Evolutionary conservation across 2,797 vertebrate genomes (phyloP).

Genomic region (Sitta carolinensis): DNA sequence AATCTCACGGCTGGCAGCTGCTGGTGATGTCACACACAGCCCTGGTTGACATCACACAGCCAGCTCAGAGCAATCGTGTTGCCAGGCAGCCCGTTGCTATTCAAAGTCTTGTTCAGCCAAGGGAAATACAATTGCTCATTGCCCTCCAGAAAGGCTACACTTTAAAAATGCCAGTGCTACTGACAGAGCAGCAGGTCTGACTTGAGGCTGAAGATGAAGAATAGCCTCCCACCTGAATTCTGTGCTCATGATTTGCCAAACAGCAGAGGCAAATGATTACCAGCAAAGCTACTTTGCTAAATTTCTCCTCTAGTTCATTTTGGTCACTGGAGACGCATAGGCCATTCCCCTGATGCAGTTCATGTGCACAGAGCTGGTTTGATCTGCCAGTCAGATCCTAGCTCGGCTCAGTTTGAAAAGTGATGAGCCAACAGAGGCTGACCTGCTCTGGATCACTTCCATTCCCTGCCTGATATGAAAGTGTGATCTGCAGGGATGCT

Average conservation of each 20-base stretch:
- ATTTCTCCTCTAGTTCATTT: not conserved
- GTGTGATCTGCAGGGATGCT: not conserved
- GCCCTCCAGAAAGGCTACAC: not conserved
- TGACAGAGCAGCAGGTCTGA: not conserved
- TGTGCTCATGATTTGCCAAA: not conserved
- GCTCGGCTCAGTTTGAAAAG: accelerated
- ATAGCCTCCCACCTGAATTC: not conserved
- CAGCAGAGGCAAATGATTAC: not conserved
- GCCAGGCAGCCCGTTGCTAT: not conserved
- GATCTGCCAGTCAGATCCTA: not conserved
- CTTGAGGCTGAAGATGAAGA: not conserved
- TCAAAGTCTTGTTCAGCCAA: not conserved
- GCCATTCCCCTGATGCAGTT: too few relatives aligned
- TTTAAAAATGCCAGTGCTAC: not conserved
- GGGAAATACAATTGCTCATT: not conserved
- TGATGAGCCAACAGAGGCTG: not conserved
- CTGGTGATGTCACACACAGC: not conserved
- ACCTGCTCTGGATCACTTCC: not conserved
- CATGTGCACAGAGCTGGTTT: not conserved
- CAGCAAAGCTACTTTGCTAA: not conserved
- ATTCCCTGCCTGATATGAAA: not conserved
- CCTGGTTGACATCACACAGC: not conserved
- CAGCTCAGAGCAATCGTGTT: not conserved
- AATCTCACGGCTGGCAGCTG: not conserved
- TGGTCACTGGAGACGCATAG: not conserved